Conservation (phyloP, 2,888 invertebrate genomes). For the Agrochola litura region DNA sequence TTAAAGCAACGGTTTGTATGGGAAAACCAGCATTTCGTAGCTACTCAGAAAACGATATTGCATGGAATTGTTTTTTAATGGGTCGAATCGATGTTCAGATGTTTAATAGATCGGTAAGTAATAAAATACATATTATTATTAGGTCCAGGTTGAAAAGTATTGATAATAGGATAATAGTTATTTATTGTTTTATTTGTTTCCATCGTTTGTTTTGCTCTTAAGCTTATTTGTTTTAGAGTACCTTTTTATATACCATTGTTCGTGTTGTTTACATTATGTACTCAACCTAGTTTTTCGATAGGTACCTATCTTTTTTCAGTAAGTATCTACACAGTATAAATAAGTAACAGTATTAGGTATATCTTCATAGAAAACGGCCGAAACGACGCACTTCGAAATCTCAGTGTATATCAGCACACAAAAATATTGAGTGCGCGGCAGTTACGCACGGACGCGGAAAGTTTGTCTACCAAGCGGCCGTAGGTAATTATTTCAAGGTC, state of each 20-base stretch:
- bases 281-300: conserved; percentile 46
- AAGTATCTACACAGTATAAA: no score
- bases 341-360: no score
- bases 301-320: not conserved
- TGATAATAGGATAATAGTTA: conserved; percentile 21
- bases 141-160: conserved; percentile 37
- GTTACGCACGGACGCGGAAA: no score
- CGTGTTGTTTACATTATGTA: not conserved
- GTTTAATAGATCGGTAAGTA: not conserved
- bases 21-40: conserved; percentile 40
- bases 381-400: no score
- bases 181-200: conserved; percentile 24
- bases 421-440: no score
- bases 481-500: no score
- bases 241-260: conserved; percentile 14
- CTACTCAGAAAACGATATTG: conserved; percentile 45
- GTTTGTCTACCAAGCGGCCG: no score
- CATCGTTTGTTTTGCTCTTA: conserved; percentile 17
- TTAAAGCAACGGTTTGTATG: conserved; percentile 21
- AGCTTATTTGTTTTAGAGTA: conserved; percentile 13
- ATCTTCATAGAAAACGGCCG: no score
- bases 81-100: not conserved
- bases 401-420: no score
- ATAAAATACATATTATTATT: conserved; percentile 7
- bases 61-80: conserved; percentile 40